phyloP scores from a whole-genome alignment of 2,888 invertebrate species.

The Bruchidius siliquastri region DNA sequence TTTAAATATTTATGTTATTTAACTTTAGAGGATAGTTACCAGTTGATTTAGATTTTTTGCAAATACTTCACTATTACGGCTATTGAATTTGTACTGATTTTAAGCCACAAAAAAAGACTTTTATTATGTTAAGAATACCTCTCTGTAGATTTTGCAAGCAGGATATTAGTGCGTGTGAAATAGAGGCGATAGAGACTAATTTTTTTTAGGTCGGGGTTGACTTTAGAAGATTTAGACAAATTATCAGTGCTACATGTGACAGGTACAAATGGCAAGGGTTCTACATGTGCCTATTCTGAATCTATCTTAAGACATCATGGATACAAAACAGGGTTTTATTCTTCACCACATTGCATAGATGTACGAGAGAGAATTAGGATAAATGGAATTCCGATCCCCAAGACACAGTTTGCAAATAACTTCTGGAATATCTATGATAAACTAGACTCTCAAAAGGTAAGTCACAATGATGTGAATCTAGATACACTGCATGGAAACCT shows the following conservation, averaged over 20 bases:
- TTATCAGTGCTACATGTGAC: slow-evolving; percentile 89
- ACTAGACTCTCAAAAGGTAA: slow-evolving; percentile 52
- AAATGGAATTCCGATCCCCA: slow-evolving; percentile 72
- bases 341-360: slow-evolving; percentile 91
- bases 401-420: slow-evolving; percentile 66
- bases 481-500: too few relatives aligned
- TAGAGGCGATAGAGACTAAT: background rate
- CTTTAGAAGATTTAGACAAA: slow-evolving; percentile 60
- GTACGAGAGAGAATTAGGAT: slow-evolving; percentile 89
- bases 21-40: too few relatives aligned
- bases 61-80: too few relatives aligned
- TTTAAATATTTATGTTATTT: too few relatives aligned
- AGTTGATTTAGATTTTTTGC: too few relatives aligned
- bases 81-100: too few relatives aligned
- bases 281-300: slow-evolving; percentile 91
- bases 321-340: slow-evolving; percentile 87
- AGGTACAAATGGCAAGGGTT: slow-evolving; percentile 98
- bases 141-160: too few relatives aligned
- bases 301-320: slow-evolving; percentile 80
- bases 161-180: too few relatives aligned
- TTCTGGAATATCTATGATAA: slow-evolving; percentile 79
- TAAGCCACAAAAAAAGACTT: too few relatives aligned
- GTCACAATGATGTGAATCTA: background rate
- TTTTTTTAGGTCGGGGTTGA: slow-evolving; percentile 56
- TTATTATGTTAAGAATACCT: too few relatives aligned